Percentiles rank a stretch among this genome's conserved stretches.
These are phyloP conservation scores for Pseudochromis fuscus DNA, from an alignment of 2,797 vertebrate species.

Conservation along the genomic window DNA sequence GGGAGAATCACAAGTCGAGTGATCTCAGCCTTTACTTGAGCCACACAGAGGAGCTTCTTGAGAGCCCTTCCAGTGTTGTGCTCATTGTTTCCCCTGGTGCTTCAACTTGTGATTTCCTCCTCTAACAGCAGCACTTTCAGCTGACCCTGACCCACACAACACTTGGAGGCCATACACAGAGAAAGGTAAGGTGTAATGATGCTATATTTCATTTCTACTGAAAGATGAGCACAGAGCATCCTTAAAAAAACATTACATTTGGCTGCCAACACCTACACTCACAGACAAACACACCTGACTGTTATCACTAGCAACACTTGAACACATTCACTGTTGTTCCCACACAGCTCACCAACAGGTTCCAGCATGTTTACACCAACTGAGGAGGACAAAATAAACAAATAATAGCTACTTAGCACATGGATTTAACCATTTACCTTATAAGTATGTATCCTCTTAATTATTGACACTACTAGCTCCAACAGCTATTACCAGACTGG, in stretches of 20 bases:
- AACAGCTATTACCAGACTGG: constrained; percentile 12
- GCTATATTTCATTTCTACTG: constrained; percentile 30
- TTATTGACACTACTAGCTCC: constrained; percentile 2
- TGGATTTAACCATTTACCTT: constrained; percentile 11
- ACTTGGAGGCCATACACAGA: constrained; percentile 23
- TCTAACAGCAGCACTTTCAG: constrained; percentile 52
- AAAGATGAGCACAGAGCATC: constrained; percentile 7
- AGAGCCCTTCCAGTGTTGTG: constrained; percentile 62
- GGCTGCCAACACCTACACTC: constrained; percentile 1
- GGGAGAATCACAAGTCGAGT: constrained; percentile 65
- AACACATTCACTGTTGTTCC: constrained; percentile 41
- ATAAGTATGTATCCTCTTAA: not conserved
- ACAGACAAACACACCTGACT: constrained; percentile 44
- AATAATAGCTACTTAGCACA: constrained; percentile 23
- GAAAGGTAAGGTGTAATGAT: constrained; percentile 46
- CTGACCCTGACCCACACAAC: constrained; percentile 62
- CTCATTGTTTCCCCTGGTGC: constrained; percentile 65
- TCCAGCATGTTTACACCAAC: constrained; percentile 39
- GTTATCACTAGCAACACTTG: constrained; percentile 66
- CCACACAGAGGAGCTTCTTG: constrained; percentile 58
- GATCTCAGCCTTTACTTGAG: constrained; percentile 70
- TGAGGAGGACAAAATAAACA: constrained; percentile 13
- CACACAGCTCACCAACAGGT: constrained; percentile 40
- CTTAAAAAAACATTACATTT: constrained; percentile 29
- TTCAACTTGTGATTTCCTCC: constrained; percentile 72